A percentile compares a stretch with the other conserved stretches of the same genome.
Conservation (phyloP, 2,113 vertebrate genomes). For the Calidris pugnax region DNA sequence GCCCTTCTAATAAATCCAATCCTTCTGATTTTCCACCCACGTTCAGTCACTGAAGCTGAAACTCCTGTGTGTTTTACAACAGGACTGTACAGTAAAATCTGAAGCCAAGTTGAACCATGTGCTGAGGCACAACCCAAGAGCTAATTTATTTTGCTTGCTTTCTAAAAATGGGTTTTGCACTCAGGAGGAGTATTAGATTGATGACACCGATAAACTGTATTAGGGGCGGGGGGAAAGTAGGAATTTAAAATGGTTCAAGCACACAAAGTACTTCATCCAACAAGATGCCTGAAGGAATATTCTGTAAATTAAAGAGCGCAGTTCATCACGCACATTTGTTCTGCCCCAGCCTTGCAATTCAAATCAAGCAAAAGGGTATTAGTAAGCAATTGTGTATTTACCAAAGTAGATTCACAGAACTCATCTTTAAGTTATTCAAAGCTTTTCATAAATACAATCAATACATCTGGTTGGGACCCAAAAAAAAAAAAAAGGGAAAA, state of each 20-base stretch:
- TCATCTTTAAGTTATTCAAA: background rate
- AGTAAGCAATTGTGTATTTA: background rate
- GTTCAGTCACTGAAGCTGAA: background rate
- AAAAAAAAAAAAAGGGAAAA: background rate
- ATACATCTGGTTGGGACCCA: background rate
- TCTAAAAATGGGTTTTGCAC: background rate
- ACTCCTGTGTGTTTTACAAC: background rate
- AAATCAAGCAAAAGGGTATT: background rate
- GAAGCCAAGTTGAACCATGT: background rate
- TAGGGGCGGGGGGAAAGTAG: background rate
- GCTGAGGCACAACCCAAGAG: background rate
- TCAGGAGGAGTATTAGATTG: background rate
- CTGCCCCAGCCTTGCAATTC: background rate
- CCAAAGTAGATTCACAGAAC: background rate
- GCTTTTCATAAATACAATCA: background rate
- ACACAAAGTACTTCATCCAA: conserved; percentile 14
- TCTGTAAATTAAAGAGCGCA: background rate
- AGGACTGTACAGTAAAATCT: background rate
- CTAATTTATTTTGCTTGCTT: background rate
- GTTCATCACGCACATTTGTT: background rate
- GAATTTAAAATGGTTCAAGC: background rate
- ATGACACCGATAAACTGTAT: background rate
- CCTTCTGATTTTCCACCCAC: background rate
- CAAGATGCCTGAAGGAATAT: conserved; percentile 6
- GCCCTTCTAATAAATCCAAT: background rate